Evolutionary conservation across 1,140 invertebrate species (phyloP).

Genomic region (Mamestra configurata): DNA sequence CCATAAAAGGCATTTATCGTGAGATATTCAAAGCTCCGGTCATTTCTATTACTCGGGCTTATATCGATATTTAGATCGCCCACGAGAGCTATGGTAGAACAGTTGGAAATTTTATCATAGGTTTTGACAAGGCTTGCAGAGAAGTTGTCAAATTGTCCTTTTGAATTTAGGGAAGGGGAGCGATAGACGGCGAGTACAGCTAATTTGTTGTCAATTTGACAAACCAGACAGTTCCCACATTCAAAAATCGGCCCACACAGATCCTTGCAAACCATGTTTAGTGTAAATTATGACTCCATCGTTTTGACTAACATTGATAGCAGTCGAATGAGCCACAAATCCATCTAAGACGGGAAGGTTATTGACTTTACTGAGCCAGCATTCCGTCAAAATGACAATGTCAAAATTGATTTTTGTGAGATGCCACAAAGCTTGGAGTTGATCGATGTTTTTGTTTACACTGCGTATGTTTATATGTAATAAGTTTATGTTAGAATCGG

Average conservation of each 20-base stretch:
- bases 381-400: constrained; percentile 2
- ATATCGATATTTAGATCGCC: neutral
- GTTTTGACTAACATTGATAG: too few species aligned
- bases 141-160: neutral
- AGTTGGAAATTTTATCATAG: neutral
- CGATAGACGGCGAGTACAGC: constrained; percentile 6
- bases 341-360: neutral
- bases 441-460: constrained; percentile 16
- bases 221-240: neutral
- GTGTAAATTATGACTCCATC: neutral
- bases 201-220: neutral
- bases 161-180: neutral
- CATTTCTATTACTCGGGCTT: neutral
- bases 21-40: neutral
- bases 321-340: too few species aligned
- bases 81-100: neutral
- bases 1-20: neutral
- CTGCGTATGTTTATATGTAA: neutral
- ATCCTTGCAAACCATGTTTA: neutral
- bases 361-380: constrained; percentile 14
- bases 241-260: neutral
- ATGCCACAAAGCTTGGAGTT: neutral
- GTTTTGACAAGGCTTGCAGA: neutral
- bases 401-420: neutral
- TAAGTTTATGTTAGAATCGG: neutral